Percentiles rank a stretch among this genome's conserved stretches.
phyloP scores from a whole-genome alignment of 2,797 vertebrate species.

The Paedocypris micromegethes region DNA sequence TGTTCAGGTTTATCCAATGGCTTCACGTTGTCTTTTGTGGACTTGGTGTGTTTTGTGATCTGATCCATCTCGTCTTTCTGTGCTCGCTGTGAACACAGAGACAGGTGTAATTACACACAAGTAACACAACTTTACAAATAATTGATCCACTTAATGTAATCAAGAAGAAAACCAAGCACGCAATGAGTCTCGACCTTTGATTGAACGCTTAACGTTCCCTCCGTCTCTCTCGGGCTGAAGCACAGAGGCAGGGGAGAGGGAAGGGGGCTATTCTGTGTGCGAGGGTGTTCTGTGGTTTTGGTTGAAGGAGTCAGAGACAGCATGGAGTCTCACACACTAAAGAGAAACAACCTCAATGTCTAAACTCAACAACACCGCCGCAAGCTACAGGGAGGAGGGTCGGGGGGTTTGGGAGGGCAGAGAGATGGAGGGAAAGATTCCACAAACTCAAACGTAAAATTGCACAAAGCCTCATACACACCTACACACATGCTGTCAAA shows the following conservation, averaged over 20 bases:
- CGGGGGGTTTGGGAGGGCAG: conserved; percentile 26
- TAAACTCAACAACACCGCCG: conserved; percentile 68
- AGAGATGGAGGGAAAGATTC: conserved; percentile 38
- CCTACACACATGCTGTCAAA: background rate
- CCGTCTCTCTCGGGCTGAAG: background rate
- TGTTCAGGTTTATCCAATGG: conserved; percentile 97
- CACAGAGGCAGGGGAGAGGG: conserved; percentile 6
- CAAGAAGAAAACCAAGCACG: no score
- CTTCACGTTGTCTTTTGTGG: conserved; percentile 80
- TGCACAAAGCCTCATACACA: background rate
- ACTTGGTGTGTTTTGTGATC: conserved; percentile 85
- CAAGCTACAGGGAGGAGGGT: conserved; percentile 54
- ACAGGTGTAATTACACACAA: background rate
- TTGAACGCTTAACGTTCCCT: conserved; percentile 1
- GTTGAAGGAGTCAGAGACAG: conserved; percentile 78
- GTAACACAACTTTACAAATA: no score
- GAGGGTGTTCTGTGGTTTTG: conserved; percentile 66
- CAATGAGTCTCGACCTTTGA: conserved; percentile 13
- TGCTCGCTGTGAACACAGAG: conserved; percentile 73
- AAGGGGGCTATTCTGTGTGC: conserved; percentile 18
- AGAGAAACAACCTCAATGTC: conserved; percentile 75
- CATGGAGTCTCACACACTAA: conserved; percentile 77
- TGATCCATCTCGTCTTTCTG: conserved; percentile 88
- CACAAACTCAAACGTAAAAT: conserved; percentile 8
- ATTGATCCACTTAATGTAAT: no score